Base-by-base conservation (phyloP, 2,888 invertebrate genomes). In the Cerceris rybyensis region DNA sequence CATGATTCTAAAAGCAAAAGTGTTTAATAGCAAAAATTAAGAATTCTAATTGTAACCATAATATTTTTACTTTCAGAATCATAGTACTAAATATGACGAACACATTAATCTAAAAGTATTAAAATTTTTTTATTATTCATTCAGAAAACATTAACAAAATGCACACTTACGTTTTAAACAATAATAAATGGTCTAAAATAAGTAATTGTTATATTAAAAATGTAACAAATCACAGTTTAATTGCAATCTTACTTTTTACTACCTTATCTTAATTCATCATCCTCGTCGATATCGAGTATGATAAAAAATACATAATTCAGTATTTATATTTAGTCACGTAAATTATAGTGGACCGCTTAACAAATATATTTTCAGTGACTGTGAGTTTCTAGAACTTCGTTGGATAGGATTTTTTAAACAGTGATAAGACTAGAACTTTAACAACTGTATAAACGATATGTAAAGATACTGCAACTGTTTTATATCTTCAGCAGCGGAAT, bases 361-460 rank as follows among this genome's bases (percentile, higher is more conserved):
- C 8, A 11, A 11, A 46, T 11, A 46, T 46, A 46, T 46, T 8
- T 46, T 46, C 46, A 11, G 11, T 50, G 50, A n/a, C 0, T 50
- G 9, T 50, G n/a, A 11, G n/a, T 50, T 13, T n/a, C 7, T n/a
- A 50, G 50, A 50, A 50, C 6, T n/a, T 7, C n/a, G n/a, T 7
- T 50, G n/a, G 11, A 11, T 46, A 46, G 46, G 11, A 46, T 46
- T 46, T 11, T 46, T 1, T 46, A 46, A 11, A 46, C 46, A 46
- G 11, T 8, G 46, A 11, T 11, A 14, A 13, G 46, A 55, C 13
- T 70, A 28, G 55, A 54, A 61, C 61, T 42, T 63, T 63, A 70
- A 14, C 43, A 63, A 70, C 9, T 61, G 70, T 63, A 70, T 57
- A 70, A 70, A 70, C 55, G 28, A 49, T 70, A 63, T 63, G 46